A percentile compares a stretch with the other conserved stretches of the same genome.
phyloP scores from a whole-genome alignment of 2,888 invertebrate genomes.

The Melolontha melolontha region DNA sequence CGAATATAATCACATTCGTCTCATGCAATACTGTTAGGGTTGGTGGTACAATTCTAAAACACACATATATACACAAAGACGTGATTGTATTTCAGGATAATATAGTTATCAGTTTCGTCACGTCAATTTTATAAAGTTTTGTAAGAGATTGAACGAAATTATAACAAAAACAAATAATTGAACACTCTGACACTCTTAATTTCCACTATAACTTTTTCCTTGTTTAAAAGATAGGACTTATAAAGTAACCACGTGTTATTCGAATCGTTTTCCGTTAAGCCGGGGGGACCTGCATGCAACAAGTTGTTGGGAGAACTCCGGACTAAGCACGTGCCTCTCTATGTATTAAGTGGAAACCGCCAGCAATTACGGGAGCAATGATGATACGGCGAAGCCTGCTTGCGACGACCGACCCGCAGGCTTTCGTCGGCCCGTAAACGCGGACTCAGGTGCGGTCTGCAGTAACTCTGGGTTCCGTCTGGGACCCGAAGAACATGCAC shows the following conservation, averaged over 20 bases:
- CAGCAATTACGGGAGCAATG: slow-evolving; percentile 50
- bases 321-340: slow-evolving; percentile 52
- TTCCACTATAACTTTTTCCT: slow-evolving; percentile 6
- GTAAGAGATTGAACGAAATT: slow-evolving; percentile 13
- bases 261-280: slow-evolving; percentile 3
- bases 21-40: slow-evolving; percentile 14
- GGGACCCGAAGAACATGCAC: slow-evolving; percentile 48
- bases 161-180: not conserved
- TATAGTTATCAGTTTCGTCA: slow-evolving; percentile 25
- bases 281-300: slow-evolving; percentile 52
- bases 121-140: slow-evolving; percentile 16
- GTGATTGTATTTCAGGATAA: not conserved
- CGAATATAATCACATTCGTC: slow-evolving; percentile 45
- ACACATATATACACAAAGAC: slow-evolving; percentile 3
- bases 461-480: slow-evolving; percentile 49
- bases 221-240: not conserved
- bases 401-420: slow-evolving; percentile 44
- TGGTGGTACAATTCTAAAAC: not conserved
- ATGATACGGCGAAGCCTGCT: slow-evolving; percentile 44
- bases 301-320: slow-evolving; percentile 51
- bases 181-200: too few relatives aligned
- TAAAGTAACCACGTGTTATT: slow-evolving; percentile 30
- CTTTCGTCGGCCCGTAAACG: slow-evolving; percentile 35
- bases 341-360: slow-evolving; percentile 51
- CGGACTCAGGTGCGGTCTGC: slow-evolving; percentile 50